A percentile compares a stretch with the other conserved stretches of the same genome.
Evolutionary conservation across 2,888 invertebrate species (phyloP).

Genomic region (Hirtodrosophila trivittata): DNA sequence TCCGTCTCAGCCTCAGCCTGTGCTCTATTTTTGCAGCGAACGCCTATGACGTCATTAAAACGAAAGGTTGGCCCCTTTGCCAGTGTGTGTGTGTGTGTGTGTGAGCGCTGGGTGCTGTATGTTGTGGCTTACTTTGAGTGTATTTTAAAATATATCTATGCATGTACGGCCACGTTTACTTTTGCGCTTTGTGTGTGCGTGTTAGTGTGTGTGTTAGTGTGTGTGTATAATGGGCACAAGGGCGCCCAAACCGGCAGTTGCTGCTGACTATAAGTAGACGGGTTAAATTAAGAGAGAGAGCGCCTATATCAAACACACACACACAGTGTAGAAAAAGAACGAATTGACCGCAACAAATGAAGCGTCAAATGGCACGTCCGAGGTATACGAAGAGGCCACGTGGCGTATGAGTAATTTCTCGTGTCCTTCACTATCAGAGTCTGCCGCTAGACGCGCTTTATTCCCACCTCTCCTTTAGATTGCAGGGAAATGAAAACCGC

Average conservation of each 20-base stretch:
- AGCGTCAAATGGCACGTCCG: slow-evolving; percentile 36
- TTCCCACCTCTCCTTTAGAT: neutral
- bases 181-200: slow-evolving; percentile 33
- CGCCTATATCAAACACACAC: slow-evolving; percentile 32
- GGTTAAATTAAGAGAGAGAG: slow-evolving; percentile 58
- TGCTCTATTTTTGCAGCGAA: slow-evolving; percentile 45
- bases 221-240: slow-evolving; percentile 65
- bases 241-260: slow-evolving; percentile 63
- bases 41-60: slow-evolving; percentile 62
- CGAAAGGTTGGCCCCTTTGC: slow-evolving; percentile 6
- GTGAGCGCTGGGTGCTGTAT: slow-evolving; percentile 8
- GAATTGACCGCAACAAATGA: slow-evolving; percentile 36
- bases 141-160: slow-evolving; percentile 37
- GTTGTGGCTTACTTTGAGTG: slow-evolving; percentile 53
- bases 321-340: neutral
- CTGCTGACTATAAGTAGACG: slow-evolving; percentile 47
- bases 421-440: neutral
- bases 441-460: slow-evolving; percentile 19
- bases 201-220: slow-evolving; percentile 33
- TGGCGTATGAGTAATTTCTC: slow-evolving; percentile 45
- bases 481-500: slow-evolving; percentile 10
- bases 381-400: slow-evolving; percentile 12
- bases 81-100: slow-evolving; percentile 12
- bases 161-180: slow-evolving; percentile 38
- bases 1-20: slow-evolving; percentile 11